Percentiles rank a stretch among this genome's conserved stretches.
Conservation (phyloP, 2,888 invertebrate species). For the Amiota minor region DNA sequence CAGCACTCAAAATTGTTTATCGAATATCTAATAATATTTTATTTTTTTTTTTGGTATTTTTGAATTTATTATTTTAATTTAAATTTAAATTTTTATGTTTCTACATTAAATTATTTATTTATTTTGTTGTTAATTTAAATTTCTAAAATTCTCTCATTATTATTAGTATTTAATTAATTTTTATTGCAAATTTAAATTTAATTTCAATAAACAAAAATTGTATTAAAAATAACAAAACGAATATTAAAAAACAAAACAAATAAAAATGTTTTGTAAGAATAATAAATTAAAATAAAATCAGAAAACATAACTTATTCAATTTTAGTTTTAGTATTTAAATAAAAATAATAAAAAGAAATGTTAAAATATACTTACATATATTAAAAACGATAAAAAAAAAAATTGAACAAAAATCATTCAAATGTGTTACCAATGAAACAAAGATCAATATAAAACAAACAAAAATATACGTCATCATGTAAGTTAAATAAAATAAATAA, state of each 20-base stretch:
- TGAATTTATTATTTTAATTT: not conserved
- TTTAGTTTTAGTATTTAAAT: conserved; percentile 21
- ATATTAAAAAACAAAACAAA: not conserved
- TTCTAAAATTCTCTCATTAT: too few relatives aligned
- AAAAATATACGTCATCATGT: not conserved
- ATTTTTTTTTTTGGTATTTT: not conserved
- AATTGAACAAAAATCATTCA: not conserved
- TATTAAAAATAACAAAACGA: too few relatives aligned
- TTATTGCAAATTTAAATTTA: too few relatives aligned
- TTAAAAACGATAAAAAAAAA: conserved; percentile 11
- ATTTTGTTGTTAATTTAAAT: too few relatives aligned
- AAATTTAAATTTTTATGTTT: not conserved
- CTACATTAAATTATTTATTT: too few relatives aligned
- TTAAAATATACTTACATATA: not conserved
- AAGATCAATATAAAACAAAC: conserved; percentile 1
- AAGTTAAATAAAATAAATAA: conserved; percentile 4
- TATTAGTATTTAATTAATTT: too few relatives aligned
- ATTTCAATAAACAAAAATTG: too few relatives aligned
- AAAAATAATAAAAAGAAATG: not conserved
- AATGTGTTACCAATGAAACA: conserved; percentile 12
- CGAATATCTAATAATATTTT: too few relatives aligned
- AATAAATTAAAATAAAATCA: not conserved
- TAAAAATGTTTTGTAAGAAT: not conserved
- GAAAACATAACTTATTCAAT: not conserved
- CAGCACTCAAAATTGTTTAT: too few relatives aligned